These are phyloP conservation scores for Drosophila monieri DNA, from an alignment of 2,888 invertebrate genomes.

Conservation along the genomic window DNA sequence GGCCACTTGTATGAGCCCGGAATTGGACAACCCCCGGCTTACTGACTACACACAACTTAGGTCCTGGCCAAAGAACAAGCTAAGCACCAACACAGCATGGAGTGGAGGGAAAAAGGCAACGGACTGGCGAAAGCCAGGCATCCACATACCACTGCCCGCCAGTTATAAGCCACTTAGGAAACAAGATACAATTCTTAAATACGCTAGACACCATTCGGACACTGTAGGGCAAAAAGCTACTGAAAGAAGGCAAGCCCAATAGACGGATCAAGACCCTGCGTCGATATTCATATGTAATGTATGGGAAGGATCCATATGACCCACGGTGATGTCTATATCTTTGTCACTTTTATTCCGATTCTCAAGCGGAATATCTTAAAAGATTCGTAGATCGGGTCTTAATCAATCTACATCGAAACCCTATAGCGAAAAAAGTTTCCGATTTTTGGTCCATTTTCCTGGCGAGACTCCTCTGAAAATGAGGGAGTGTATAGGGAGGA, in stretches of 20 bases:
- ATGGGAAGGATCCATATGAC: too few species aligned
- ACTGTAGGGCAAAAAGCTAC: constrained; percentile 18
- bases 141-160: constrained; percentile 29
- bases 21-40: constrained; percentile 19
- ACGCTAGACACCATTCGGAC: constrained; percentile 27
- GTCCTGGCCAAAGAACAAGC: constrained; percentile 64
- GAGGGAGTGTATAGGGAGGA: too few species aligned
- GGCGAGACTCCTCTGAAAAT: too few species aligned
- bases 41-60: constrained; percentile 42
- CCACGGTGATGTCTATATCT: too few species aligned
- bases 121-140: constrained; percentile 1
- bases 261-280: neutral
- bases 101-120: constrained; percentile 5
- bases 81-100: constrained; percentile 40
- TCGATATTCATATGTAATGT: too few species aligned
- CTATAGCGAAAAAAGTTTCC: too few species aligned
- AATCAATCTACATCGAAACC: too few species aligned
- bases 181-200: constrained; percentile 63
- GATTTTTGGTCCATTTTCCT: too few species aligned
- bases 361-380: too few species aligned
- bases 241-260: neutral
- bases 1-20: constrained; percentile 35
- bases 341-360: too few species aligned
- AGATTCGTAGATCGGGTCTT: too few species aligned
- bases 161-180: constrained; percentile 69